phyloP scores from a whole-genome alignment of 2,113 vertebrate species.

The Monarcha castaneiventris region DNA sequence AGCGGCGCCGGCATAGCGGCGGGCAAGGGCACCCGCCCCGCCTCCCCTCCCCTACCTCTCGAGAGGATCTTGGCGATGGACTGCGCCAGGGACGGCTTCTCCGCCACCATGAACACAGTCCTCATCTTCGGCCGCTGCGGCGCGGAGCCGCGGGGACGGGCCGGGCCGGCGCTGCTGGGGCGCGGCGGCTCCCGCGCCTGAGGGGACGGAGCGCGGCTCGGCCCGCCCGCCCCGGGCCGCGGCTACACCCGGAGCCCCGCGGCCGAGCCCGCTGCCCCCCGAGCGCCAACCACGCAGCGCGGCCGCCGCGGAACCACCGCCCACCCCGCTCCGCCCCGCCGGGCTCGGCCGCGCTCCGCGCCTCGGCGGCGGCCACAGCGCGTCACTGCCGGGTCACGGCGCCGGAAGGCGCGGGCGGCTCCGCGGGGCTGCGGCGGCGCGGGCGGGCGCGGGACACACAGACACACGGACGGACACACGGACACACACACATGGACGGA shows the following conservation, averaged over 20 bases:
- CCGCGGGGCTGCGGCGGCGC: neutral
- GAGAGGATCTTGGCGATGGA: conserved; percentile 97
- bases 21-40: neutral
- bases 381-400: neutral
- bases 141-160: neutral
- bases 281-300: neutral
- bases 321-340: neutral
- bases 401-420: neutral
- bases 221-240: neutral
- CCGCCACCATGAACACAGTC: conserved; percentile 93
- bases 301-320: neutral
- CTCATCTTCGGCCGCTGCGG: conserved; percentile 75
- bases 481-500: neutral
- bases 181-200: neutral
- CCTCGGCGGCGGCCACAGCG: neutral
- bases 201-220: neutral
- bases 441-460: neutral
- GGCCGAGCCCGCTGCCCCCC: neutral
- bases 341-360: neutral
- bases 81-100: conserved; percentile 95
- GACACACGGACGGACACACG: too few species aligned
- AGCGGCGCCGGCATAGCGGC: rapidly evolving
- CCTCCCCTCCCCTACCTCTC: conserved; percentile 81
- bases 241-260: neutral
- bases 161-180: neutral